Evolutionary conservation across 2,888 invertebrate species (phyloP), one percentile per base, ranked within the genome.

Genomic region (Acleris sparsana): DNA sequence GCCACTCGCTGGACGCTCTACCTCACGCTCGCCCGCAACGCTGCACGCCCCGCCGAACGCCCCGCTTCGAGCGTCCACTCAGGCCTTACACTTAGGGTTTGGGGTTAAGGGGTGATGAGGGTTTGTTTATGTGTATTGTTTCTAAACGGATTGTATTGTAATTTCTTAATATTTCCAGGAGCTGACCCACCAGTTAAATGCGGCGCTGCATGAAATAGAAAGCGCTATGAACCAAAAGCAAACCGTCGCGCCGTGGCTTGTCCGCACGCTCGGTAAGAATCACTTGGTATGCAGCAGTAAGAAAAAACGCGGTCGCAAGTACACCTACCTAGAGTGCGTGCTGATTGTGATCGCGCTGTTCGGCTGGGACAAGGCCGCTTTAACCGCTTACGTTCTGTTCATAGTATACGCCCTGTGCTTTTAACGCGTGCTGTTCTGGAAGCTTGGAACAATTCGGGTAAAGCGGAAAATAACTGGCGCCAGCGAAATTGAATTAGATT

Each of bases 221-320:
- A 67, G 88, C 0, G 85, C 87, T 0, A 85, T 91, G 80, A 88
- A 85, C 57, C 91, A 90, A 74, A 91, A 89, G 63, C 90, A 91
- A 59, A 76, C 91, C 0, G 99, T 98, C 95, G 96, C 98, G 29
- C 97, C 97, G 0, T 99, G 99, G 99, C 94, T 99, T 62, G 97
- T 97, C 71, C 98, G 98, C 88, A 99, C 99, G 0, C 94, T 99
- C 39, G 92, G 93, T 93, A 77, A 94, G 93, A 56, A 61, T 33
- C 17, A 20, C 18, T 39, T 13, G 7, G 11, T 13, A 6, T 62
- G 51, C 51, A 53, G 57, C 56, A 33, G 39, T 13, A 57, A 61
- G 48, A 46, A 48, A 13, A 60, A 58, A 13, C 22, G 7, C 11
- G 3, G 11, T 2, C 6, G 6, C 3, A 61, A 62, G 6, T 62